phyloP scores from a whole-genome alignment of 2,797 vertebrate genomes.

The Tiaroga cobitis region DNA sequence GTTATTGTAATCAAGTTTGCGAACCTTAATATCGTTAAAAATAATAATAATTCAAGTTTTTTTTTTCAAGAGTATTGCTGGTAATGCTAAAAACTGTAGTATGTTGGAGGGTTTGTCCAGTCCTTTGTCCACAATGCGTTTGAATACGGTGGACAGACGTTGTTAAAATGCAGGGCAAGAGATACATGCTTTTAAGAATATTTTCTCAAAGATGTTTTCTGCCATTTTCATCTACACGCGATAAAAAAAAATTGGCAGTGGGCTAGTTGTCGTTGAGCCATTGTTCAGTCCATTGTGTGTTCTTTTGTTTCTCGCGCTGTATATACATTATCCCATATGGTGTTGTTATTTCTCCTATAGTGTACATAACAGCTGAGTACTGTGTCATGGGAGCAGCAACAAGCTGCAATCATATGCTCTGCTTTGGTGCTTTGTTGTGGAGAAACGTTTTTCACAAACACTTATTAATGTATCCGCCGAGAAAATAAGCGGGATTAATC shows the following conservation, averaged over 20 bases:
- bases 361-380: not conserved
- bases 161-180: not conserved
- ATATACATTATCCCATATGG: not conserved
- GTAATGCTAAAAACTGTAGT: not conserved
- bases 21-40: not conserved
- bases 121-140: conserved; percentile 5
- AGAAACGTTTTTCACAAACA: not conserved
- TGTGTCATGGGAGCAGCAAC: conserved; percentile 1
- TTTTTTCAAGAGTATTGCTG: not conserved
- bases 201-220: not conserved
- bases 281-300: conserved; percentile 50
- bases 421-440: not conserved
- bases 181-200: not conserved
- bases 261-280: not conserved
- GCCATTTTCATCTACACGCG: not conserved
- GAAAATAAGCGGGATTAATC: conserved; percentile 22
- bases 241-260: not conserved
- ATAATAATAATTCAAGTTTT: not conserved
- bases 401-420: not conserved
- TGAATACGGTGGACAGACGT: not conserved
- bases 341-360: conserved; percentile 21
- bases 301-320: conserved; percentile 57
- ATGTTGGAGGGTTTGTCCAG: not conserved
- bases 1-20: not conserved
- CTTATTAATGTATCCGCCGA: not conserved